Conservation (phyloP, 2,888 invertebrate genomes). For the Eupithecia insigniata region DNA sequence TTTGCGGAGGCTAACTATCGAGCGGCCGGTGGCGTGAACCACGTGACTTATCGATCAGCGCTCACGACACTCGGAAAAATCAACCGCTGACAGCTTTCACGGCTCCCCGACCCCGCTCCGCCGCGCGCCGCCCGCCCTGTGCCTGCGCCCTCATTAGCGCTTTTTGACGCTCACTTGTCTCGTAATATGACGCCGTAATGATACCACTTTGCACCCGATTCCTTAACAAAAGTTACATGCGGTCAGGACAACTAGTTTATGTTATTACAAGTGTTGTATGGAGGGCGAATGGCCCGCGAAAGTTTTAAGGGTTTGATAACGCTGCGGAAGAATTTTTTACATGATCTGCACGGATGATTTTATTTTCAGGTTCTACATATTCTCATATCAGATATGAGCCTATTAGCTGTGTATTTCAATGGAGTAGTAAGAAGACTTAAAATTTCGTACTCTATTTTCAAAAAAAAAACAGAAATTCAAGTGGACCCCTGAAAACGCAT, state of each 20-base stretch:
- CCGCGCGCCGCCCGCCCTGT: constrained; percentile 51
- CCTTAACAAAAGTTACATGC: constrained; percentile 49
- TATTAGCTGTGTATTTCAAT: not conserved
- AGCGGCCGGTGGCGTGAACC: constrained; percentile 69
- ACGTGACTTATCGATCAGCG: constrained; percentile 84
- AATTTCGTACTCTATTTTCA: not conserved
- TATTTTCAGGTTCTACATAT: not conserved
- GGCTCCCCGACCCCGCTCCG: constrained; percentile 50
- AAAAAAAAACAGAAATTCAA: not conserved
- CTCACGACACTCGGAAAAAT: constrained; percentile 84
- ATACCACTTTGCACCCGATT: constrained; percentile 75
- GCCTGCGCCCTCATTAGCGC: constrained; percentile 80
- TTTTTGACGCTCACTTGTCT: constrained; percentile 82
- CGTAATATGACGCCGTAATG: constrained; percentile 78
- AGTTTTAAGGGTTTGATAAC: not conserved
- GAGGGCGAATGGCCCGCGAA: not conserved
- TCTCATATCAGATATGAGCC: not conserved
- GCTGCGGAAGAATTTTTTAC: not conserved
- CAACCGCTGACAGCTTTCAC: constrained; percentile 84
- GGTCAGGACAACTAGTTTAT: constrained; percentile 12
- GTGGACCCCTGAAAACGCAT: not conserved
- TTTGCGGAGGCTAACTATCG: constrained; percentile 78
- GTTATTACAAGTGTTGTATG: not conserved
- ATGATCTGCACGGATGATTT: not conserved
- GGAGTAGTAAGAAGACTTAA: not conserved